Base-by-base conservation (phyloP, 2,888 invertebrate species). In the Apamea sordens region DNA sequence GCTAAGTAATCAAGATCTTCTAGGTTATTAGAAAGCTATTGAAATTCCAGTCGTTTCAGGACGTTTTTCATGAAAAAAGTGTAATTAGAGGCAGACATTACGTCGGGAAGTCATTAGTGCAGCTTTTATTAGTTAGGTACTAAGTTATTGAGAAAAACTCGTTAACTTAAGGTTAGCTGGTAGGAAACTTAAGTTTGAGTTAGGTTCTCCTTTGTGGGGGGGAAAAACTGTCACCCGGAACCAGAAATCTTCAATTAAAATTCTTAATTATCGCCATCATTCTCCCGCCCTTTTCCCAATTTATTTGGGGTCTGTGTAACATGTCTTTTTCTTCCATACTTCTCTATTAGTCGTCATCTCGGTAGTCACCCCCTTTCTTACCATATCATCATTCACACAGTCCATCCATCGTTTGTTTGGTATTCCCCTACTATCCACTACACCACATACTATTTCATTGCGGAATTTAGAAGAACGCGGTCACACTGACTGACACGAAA, bases 31-130 rank as follows among this genome's bases (percentile, higher is more conserved):
- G 28, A 44, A 67, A 76, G 71, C 71, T 65, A 79, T 77, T 88
- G 61, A 86, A 88, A 86, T 88, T 88, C 80, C 56, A 63, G 73
- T 61, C 83, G 74, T 74, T 74, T 59, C 68, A 61, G 64, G 68
- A 56, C 47, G 24, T 59, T 77, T 79, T 78, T 71, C 63, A 64
- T 73, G 59, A 68, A 82, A 86, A 86, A 88, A 86, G 41, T 61
- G 80, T 77, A 88, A 88, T 88, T 88, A 88, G 77, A 28, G 53
- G 24, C 13, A 50, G 79, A 56, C 72, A 76, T 80, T 77, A 83
- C 59, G 68, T 36, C 15, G 36, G 28, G 28, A 18, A 75, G 86
- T 82, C 75, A 67, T 83, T 83, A 85, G 74, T 70, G 85, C 65
- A 81, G 61, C 56, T 71, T 59, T 80, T 74, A 47, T n/a, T 32